Base-by-base conservation (phyloP, 2,888 invertebrate genomes). In the Candidula unifasciata region DNA sequence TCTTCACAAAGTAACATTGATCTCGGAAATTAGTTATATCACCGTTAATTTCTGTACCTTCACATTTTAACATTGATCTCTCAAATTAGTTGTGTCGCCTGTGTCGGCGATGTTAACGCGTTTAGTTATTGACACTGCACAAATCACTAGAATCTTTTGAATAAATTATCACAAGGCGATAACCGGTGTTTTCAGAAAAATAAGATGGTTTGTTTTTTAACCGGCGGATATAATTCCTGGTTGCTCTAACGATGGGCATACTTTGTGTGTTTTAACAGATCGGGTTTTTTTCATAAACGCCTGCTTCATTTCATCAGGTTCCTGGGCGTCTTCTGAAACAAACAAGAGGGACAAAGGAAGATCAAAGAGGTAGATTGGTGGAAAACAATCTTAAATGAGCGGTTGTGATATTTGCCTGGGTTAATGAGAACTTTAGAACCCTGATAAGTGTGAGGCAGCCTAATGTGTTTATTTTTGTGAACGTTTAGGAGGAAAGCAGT, bases 21-120 rank as follows among this genome's bases (percentile, higher is more conserved):
- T 78, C 13, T 64, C 16, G 35, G 8, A 24, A 60, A 78, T 35
- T 64, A 78, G 35, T 78, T 78, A 60, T 35, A 78, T 78, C 64
- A 78, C 37, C 64, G 24, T 78, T 78, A 64, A 78, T 78, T 64
- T 78, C 64, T 78, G 60, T 57, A 78, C 78, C 37, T 78, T 64
- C 44, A 24, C 35, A 78, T 37, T 78, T 78, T 64, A 16, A 60
- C 64, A 37, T 64, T 30, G 30, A 57, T 78, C 13, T 64, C 16
- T 24, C 8, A 24, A 60, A 78, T 35, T 64, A 78, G 35, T 78
- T 78, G n/a, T 64, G 64, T 16, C 18, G 6, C 35, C 64, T 78
- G 64, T 60, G 37, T 8, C 64, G 78, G 13, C 24, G 27, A 16
- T 64, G 18, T 78, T 35, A 37, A 24, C 37, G 35, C 64, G 16